Conservation (phyloP, 2,888 invertebrate genomes). For the Oxyscelio sp. region DNA sequence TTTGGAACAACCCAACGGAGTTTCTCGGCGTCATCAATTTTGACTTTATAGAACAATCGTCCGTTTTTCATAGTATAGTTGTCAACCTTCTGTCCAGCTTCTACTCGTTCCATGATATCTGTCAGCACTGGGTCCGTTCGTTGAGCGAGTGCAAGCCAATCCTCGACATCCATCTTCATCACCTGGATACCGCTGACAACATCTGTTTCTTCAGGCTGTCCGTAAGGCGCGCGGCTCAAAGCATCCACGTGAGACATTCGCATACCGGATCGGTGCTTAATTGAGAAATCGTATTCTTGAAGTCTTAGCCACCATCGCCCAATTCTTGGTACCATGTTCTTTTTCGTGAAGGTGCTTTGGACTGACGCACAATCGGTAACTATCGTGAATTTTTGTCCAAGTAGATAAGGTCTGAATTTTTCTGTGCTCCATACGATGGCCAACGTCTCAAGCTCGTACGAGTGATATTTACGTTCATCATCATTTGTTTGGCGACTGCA, state of each 20-base stretch:
- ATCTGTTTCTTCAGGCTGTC: constrained; percentile 26
- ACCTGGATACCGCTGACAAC: constrained; percentile 1
- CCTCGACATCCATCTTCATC: constrained; percentile 58
- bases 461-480: constrained; percentile 51
- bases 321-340: constrained; percentile 79
- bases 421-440: constrained; percentile 48
- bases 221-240: constrained; percentile 72
- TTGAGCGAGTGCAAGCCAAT: constrained; percentile 76
- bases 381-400: constrained; percentile 48
- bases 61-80: constrained; percentile 20
- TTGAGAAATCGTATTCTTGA: constrained; percentile 72
- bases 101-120: constrained; percentile 61
- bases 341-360: constrained; percentile 79
- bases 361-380: constrained; percentile 72
- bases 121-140: constrained; percentile 58
- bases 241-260: constrained; percentile 76
- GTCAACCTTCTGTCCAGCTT: constrained; percentile 31
- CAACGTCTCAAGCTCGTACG: constrained; percentile 66
- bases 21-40: neutral
- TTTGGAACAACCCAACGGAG: constrained; percentile 82
- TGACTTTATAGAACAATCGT: constrained; percentile 2
- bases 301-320: constrained; percentile 81
- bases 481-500: constrained; percentile 21
- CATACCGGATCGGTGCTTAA: constrained; percentile 70
- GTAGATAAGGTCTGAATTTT: constrained; percentile 48